phyloP scores from a whole-genome alignment of 2,113 vertebrate species.

The Agelaius phoeniceus region DNA sequence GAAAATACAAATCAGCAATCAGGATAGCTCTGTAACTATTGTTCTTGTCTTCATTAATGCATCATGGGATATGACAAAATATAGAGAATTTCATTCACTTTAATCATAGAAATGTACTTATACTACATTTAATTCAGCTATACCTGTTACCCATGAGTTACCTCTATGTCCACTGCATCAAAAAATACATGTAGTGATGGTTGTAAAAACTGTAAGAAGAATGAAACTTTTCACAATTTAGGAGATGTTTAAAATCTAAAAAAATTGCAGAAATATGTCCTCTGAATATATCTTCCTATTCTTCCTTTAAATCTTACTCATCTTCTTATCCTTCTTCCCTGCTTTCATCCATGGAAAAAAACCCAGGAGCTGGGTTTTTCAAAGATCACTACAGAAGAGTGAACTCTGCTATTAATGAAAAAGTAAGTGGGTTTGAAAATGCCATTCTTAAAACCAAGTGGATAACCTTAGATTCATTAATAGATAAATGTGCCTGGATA shows the following conservation, averaged over 20 bases:
- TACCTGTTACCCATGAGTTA: background rate
- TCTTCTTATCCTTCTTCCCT: background rate
- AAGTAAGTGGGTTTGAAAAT: background rate
- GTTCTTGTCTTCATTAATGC: background rate
- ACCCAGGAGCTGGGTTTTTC: accelerated
- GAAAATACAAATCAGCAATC: background rate
- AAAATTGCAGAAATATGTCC: background rate
- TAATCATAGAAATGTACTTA: background rate
- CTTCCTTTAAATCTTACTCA: background rate
- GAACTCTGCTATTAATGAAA: background rate
- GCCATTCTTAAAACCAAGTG: background rate
- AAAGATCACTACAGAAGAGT: background rate
- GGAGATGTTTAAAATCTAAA: background rate
- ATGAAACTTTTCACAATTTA: background rate
- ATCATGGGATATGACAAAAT: background rate
- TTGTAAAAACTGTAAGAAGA: background rate
- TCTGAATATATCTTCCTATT: background rate
- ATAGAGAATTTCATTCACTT: background rate
- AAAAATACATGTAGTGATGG: background rate
- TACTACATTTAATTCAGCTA: background rate
- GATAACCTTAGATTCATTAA: background rate
- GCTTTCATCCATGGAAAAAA: background rate
- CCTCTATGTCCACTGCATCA: background rate
- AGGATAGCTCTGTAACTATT: background rate
- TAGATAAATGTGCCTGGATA: background rate